Evolutionary conservation across 2,888 invertebrate genomes (phyloP), one percentile per base, ranked within the genome.

Genomic region (Exephanes ischioxanthus): DNA sequence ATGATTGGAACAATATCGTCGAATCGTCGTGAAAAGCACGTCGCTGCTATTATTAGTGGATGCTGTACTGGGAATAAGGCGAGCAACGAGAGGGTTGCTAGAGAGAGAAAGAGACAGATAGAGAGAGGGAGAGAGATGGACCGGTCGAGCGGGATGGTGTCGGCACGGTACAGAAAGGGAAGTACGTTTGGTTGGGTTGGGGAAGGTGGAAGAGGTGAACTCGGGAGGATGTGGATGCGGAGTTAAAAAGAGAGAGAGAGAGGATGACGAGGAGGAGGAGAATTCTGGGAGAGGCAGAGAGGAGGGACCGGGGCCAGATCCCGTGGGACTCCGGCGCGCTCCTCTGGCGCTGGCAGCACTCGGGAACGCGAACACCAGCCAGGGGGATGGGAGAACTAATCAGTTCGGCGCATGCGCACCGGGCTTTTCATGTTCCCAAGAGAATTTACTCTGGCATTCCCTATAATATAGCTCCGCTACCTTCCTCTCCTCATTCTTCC

Each of bases 341-440:
- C 92, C 93, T 92, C 92, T 93, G 92, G 92, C 89, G 91, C 92
- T 91, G 90, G 89, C 89, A 92, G 92, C 91, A 92, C 92, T 91
- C 91, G 90, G 92, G 91, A 90, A 90, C 89, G 88, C 88, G 87
- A 67, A 76, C 30, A 63, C 77, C 67, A 88, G 85, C 87, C 73
- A 86, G 88, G 88, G 88, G 87, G 87, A 89, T 88, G 89, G 90
- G 90, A 89, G 92, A 93, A 93, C 93, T 93, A 93, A 93, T 93
- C 93, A 93, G 93, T 91, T 90, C 89, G 91, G 91, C 93, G 93
- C 93, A 92, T 90, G 93, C 92, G 93, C 92, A 87, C 87, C 87
- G 91, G 92, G 90, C 92, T 90, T 88, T 90, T 88, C 88, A 83
- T 77, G 85, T 84, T 92, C 93, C 91, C 93, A 87, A 80, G 92